Evolutionary conservation across 1,140 invertebrate species (phyloP), one percentile per base, ranked within the genome.

Genomic region (Teleogryllus occipitalis): DNA sequence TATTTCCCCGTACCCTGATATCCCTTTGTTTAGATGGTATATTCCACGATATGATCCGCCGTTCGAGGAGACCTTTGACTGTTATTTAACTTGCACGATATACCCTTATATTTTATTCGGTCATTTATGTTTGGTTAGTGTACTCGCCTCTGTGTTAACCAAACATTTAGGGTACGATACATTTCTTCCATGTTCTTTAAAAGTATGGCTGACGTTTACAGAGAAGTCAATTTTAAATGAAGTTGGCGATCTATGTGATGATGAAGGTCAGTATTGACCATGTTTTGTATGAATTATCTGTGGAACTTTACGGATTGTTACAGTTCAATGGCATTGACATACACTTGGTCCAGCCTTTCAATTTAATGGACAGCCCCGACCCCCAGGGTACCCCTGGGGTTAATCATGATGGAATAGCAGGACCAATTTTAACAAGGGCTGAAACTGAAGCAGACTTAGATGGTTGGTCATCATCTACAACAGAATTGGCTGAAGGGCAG

Each of bases 341-440:
- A 47, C 39, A 47, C 54, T 77, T 21, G 21, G 47, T 77, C 18
- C 47, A 77, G n/a, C 76, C 47, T 27, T 22, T 74, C 48, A 47
- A 73, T 49, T 73, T 78, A 78, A 78, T 78, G 78, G 78, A 78
- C 48, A 78, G 78, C 54, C n/a, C 49, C 73, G 80, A 74, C 74
- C 49, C 75, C 15, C 54, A 77, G 80, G 49, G 47, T 46, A n/a
- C 39, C 27, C 21, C 49, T 73, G 72, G 47, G 47, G 48, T 78
- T 74, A 47, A 78, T 46, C 10, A 73, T n/a, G 47, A 80, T 74
- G 54, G 74, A 21, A 65, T 47, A 8, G 77, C 54, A 6, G 76
- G 49, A 21, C 7, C 75, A 18, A 74, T 47, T 39, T n/a, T 78
- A 15, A 39, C 54, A 21, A 47, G 47, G 8, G 54, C 10, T 54